Evolutionary conservation across 2,113 vertebrate genomes (phyloP).

Genomic region (Nycticorax nycticorax): DNA sequence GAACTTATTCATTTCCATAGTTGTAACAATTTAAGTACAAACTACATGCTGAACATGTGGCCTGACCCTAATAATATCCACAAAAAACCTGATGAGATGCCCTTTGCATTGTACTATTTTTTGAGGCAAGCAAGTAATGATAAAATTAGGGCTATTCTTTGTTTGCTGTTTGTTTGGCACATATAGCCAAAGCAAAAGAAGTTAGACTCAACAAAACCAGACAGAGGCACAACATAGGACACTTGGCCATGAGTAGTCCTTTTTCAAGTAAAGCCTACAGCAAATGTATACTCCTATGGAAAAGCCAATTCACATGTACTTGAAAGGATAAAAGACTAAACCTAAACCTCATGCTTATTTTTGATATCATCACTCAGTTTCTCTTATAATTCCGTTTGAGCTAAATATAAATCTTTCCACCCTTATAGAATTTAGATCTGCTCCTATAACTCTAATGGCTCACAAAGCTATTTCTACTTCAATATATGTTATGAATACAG

Average conservation of each 20-base stretch:
- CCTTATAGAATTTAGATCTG: not conserved
- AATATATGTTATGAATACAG: conserved; percentile 24
- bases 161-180: not conserved
- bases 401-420: not conserved
- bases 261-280: not conserved
- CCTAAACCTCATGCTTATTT: not conserved
- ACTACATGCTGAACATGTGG: not conserved
- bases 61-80: not conserved
- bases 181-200: not conserved
- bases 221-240: not conserved
- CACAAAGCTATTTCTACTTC: conserved; percentile 25
- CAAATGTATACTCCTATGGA: not conserved
- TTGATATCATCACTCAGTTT: not conserved
- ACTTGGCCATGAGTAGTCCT: not conserved
- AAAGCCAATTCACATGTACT: not conserved
- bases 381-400: not conserved
- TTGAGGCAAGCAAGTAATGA: not conserved
- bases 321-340: not conserved
- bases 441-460: not conserved
- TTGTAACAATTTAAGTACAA: not conserved
- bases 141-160: not conserved
- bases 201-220: not conserved
- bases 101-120: not conserved
- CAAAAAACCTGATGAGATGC: not conserved
- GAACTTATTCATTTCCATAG: rapidly evolving